Conservation (phyloP, 2,113 vertebrate species). For the Cynocephalus volans region DNA sequence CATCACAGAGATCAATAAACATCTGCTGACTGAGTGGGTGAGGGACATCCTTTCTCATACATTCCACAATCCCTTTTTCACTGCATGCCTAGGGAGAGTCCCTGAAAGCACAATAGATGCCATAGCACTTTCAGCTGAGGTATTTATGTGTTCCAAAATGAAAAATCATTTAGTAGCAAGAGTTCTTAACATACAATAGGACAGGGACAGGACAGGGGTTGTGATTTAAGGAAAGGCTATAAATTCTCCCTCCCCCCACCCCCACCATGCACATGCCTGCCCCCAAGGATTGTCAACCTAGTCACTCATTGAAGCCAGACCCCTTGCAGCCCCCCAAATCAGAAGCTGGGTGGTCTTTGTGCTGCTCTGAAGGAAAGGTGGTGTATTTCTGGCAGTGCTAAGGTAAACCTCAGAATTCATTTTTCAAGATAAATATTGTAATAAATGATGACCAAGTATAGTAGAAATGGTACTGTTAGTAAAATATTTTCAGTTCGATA, state of each 20-base stretch:
- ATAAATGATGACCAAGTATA: background rate
- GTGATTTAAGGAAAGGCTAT: background rate
- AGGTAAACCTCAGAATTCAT: background rate
- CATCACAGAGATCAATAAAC: background rate
- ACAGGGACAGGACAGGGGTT: background rate
- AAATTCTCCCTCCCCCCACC: background rate
- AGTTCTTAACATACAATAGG: background rate
- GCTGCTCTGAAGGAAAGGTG: background rate
- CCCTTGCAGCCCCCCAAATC: accelerated
- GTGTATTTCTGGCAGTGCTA: background rate
- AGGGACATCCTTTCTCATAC: background rate
- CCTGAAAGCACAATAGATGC: background rate
- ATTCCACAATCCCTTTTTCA: background rate
- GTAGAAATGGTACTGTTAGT: background rate
- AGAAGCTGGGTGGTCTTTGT: background rate
- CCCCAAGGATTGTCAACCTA: background rate
- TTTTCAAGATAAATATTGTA: slow-evolving; percentile 27
- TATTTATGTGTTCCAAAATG: background rate
- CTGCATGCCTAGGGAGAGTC: accelerated
- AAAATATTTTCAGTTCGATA: background rate
- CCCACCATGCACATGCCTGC: background rate
- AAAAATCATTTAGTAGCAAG: background rate
- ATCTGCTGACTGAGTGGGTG: background rate
- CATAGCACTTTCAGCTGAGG: background rate
- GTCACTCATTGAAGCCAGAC: background rate